A percentile compares a stretch with the other conserved stretches of the same genome.
phyloP scores from a whole-genome alignment of 2,113 vertebrate species.

The Otis tarda region DNA sequence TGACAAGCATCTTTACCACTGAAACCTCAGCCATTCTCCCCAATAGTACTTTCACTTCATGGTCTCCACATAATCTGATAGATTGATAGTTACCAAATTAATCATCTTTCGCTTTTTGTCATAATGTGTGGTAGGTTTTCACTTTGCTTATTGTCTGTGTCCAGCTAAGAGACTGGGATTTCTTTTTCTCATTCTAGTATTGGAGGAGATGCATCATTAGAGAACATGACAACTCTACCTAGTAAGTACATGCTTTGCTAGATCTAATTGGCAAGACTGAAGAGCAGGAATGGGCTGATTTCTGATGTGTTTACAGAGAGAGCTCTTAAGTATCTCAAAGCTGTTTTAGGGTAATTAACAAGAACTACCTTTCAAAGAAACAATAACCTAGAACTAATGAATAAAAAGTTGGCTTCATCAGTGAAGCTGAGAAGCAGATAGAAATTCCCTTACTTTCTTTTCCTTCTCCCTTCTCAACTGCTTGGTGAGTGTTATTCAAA shows the following conservation, averaged over 20 bases:
- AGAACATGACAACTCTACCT: constrained; percentile 85
- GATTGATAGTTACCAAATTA: not conserved
- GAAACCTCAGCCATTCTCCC: not conserved
- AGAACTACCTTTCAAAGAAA: not conserved
- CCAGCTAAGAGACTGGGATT: not conserved
- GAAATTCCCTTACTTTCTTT: not conserved
- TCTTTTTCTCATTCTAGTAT: constrained; percentile 75
- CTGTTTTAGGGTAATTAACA: not conserved
- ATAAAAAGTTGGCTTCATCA: not conserved
- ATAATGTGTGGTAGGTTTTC: not conserved
- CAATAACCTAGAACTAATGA: not conserved
- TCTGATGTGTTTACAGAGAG: not conserved
- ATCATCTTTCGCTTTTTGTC: not conserved
- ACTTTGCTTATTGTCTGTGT: not conserved
- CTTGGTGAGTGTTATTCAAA: not conserved
- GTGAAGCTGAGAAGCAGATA: not conserved
- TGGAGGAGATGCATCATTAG: constrained; percentile 83
- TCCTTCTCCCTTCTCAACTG: not conserved
- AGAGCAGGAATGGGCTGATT: not conserved
- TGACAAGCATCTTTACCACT: not conserved
- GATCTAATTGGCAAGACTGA: not conserved
- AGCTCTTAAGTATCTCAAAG: not conserved
- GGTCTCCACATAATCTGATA: not conserved
- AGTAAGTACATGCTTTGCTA: constrained; percentile 79
- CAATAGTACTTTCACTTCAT: not conserved